Evolutionary conservation across 1,140 invertebrate genomes (phyloP).

Genomic region (Saccostrea glomerata): DNA sequence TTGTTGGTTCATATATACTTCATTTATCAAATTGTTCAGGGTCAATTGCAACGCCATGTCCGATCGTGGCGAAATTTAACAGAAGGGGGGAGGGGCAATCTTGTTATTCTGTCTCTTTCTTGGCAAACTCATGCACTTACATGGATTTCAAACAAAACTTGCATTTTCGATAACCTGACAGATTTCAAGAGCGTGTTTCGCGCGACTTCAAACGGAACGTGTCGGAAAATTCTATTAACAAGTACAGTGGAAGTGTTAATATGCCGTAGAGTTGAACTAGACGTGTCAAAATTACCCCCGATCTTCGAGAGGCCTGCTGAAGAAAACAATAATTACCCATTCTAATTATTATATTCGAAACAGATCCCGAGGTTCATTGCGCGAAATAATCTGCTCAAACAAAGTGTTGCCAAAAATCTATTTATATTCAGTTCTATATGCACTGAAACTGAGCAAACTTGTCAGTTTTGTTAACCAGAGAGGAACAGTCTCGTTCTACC

Average conservation of each 20-base stretch:
- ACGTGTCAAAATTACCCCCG: constrained; percentile 35
- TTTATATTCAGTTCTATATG: not conserved
- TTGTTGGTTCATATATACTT: too few species aligned
- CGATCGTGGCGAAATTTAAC: not conserved
- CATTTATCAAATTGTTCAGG: not conserved
- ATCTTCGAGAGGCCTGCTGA: constrained; percentile 22
- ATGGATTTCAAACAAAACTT: constrained; percentile 30
- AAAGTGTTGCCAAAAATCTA: constrained; percentile 27
- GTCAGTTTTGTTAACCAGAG: too few species aligned
- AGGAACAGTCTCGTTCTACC: not conserved
- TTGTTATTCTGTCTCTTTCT: not conserved
- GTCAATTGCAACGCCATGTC: not conserved
- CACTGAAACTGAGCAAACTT: not conserved
- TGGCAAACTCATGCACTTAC: not conserved
- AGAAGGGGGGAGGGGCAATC: not conserved
- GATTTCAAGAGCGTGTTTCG: constrained; percentile 34
- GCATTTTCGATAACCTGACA: constrained; percentile 30
- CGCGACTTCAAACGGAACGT: constrained; percentile 27
- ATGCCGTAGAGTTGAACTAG: constrained; percentile 29
- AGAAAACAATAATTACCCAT: constrained; percentile 24
- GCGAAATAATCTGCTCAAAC: not conserved
- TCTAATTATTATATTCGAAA: constrained; percentile 39
- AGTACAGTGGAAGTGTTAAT: constrained; percentile 25
- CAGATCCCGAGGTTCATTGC: constrained; percentile 23
- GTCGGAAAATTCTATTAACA: constrained; percentile 28